Percentiles rank a stretch among this genome's conserved stretches.
Conservation (phyloP, 2,888 invertebrate genomes). For the Drepana falcataria region DNA sequence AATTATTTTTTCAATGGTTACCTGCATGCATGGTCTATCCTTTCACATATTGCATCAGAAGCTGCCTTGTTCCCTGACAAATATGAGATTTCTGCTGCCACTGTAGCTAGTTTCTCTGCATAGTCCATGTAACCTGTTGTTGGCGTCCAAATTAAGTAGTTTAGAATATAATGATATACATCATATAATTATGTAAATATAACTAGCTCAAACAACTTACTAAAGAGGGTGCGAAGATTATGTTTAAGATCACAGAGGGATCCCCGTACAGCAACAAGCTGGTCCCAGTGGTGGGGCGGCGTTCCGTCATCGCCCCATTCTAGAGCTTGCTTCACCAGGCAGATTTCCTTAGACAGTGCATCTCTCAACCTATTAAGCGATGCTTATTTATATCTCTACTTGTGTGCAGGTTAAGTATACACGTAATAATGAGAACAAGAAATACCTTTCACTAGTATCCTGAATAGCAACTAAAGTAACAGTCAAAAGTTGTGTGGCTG, state of each 20-base stretch:
- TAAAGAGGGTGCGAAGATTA: conserved; percentile 56
- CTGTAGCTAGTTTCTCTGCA: conserved; percentile 75
- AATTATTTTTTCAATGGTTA: conserved; percentile 27
- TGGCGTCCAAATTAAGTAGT: conserved; percentile 2
- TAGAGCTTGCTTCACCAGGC: conserved; percentile 61
- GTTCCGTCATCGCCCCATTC: conserved; percentile 72
- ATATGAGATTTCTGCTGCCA: conserved; percentile 75
- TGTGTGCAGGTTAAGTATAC: no score
- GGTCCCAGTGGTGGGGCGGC: conserved; percentile 71
- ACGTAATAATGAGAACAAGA: conserved; percentile 6
- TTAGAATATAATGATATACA: background rate
- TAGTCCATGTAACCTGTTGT: conserved; percentile 76
- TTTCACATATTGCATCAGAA: conserved; percentile 75
- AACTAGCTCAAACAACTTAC: conserved; percentile 33
- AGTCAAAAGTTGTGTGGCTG: conserved; percentile 75
- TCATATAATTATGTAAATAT: background rate
- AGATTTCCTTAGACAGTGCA: conserved; percentile 60
- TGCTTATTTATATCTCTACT: background rate
- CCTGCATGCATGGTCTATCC: conserved; percentile 71
- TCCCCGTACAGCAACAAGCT: conserved; percentile 62
- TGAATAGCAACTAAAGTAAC: conserved; percentile 75
- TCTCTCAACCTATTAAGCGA: conserved; percentile 51
- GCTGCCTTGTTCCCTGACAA: conserved; percentile 73
- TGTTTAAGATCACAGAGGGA: conserved; percentile 63
- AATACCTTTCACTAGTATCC: conserved; percentile 72